Evolutionary conservation across 2,888 invertebrate genomes (phyloP).

Genomic region (Heteromurus nitidus): DNA sequence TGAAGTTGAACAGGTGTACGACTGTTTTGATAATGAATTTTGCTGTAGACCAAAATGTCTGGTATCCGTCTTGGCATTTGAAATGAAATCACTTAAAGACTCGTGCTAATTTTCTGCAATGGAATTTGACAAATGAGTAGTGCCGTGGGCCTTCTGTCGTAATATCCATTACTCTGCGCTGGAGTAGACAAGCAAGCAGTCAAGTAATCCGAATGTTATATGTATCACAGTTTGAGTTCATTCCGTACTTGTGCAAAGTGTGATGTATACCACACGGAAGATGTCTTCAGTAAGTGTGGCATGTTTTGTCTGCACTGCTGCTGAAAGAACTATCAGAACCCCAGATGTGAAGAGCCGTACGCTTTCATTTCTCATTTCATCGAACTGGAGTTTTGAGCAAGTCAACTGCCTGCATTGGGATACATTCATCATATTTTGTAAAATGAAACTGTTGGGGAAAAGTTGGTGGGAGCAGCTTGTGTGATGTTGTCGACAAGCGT

Average conservation of each 20-base stretch:
- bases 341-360: conserved; percentile 37
- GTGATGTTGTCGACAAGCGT: conserved; percentile 29
- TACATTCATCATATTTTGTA: conserved; percentile 45
- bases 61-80: neutral
- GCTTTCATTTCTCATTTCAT: conserved; percentile 44
- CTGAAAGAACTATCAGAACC: no score
- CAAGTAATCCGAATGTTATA: neutral
- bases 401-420: conserved; percentile 26
- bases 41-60: no score
- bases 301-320: conserved; percentile 4
- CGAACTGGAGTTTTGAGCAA: conserved; percentile 12
- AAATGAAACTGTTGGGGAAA: conserved; percentile 35
- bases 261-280: neutral
- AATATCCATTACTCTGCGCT: no score
- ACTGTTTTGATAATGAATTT: neutral
- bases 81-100: neutral
- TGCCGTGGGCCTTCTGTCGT: neutral
- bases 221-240: neutral
- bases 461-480: conserved; percentile 46
- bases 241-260: conserved; percentile 1
- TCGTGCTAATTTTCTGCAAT: conserved; percentile 39
- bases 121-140: conserved; percentile 36
- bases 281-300: no score
- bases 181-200: no score
- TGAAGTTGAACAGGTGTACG: no score